Evolutionary conservation across 2,888 invertebrate species (phyloP).

Genomic region (Camptogramma bilineatum): DNA sequence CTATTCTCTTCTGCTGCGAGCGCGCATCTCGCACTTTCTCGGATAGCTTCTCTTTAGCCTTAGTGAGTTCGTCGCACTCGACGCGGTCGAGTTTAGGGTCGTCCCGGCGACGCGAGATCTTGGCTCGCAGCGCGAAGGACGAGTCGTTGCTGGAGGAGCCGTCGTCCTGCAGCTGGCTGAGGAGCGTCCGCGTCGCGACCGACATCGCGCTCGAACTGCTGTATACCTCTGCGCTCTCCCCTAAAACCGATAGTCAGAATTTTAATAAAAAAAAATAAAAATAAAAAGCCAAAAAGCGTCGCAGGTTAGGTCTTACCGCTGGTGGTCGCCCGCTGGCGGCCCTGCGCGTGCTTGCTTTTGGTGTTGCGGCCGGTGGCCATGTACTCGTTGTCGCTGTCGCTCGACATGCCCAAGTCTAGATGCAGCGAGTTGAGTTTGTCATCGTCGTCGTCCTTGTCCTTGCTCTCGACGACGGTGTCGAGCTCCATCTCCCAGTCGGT

Average conservation of each 20-base stretch:
- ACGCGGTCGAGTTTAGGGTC: slow-evolving; percentile 64
- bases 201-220: slow-evolving; percentile 71
- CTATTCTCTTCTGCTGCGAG: slow-evolving; percentile 77
- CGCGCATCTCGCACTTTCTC: slow-evolving; percentile 76
- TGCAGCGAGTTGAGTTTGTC: slow-evolving; percentile 79
- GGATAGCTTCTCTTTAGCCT: slow-evolving; percentile 75
- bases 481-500: slow-evolving; percentile 88
- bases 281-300: slow-evolving; percentile 49
- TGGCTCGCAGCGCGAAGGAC: slow-evolving; percentile 75
- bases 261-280: slow-evolving; percentile 53
- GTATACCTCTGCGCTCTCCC: slow-evolving; percentile 74
- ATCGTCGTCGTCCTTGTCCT: slow-evolving; percentile 75
- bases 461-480: slow-evolving; percentile 74
- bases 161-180: slow-evolving; percentile 83
- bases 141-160: slow-evolving; percentile 83
- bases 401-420: slow-evolving; percentile 81
- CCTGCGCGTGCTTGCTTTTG: slow-evolving; percentile 66
- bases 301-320: slow-evolving; percentile 65
- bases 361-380: slow-evolving; percentile 67
- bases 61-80: slow-evolving; percentile 73
- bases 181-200: slow-evolving; percentile 76
- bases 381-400: slow-evolving; percentile 79
- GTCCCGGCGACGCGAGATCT: slow-evolving; percentile 58
- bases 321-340: slow-evolving; percentile 65
- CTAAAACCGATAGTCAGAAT: slow-evolving; percentile 66